Evolutionary conservation across 64 coral and sea anemone genomes (phyloP).

Genomic region (Catalaphyllia jardinei): DNA sequence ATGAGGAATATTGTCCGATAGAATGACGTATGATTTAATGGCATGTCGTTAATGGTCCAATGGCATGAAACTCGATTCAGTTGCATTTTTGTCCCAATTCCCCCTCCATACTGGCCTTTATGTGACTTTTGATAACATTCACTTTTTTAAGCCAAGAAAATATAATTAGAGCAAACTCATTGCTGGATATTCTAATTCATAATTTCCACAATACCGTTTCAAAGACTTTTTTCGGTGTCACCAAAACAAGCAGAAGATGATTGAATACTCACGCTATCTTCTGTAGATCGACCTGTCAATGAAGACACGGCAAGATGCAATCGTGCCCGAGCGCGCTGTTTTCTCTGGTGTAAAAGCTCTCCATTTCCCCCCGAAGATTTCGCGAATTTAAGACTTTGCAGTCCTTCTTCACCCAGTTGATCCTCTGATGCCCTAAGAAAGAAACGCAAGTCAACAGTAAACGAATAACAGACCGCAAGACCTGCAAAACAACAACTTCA

Average conservation of each 20-base stretch:
- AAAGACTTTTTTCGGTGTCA: too few species aligned
- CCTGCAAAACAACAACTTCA: not conserved
- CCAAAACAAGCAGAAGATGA: not conserved
- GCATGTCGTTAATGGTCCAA: too few species aligned
- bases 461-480: not conserved
- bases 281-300: not conserved
- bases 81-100: too few species aligned
- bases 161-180: too few species aligned
- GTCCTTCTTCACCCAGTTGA: not conserved
- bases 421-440: not conserved
- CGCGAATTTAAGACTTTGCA: not conserved
- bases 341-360: not conserved
- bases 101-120: too few species aligned
- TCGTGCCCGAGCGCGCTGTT: not conserved
- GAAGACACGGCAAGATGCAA: conserved; percentile 16
- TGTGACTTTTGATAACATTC: too few species aligned
- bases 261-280: not conserved
- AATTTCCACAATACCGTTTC: too few species aligned
- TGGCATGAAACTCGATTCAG: too few species aligned
- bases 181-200: too few species aligned
- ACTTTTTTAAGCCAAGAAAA: too few species aligned
- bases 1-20: too few species aligned
- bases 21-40: too few species aligned
- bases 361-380: not conserved
- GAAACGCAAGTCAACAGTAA: not conserved